Base-by-base conservation (phyloP, 2,113 vertebrate genomes). In the Lycaon pictus region DNA sequence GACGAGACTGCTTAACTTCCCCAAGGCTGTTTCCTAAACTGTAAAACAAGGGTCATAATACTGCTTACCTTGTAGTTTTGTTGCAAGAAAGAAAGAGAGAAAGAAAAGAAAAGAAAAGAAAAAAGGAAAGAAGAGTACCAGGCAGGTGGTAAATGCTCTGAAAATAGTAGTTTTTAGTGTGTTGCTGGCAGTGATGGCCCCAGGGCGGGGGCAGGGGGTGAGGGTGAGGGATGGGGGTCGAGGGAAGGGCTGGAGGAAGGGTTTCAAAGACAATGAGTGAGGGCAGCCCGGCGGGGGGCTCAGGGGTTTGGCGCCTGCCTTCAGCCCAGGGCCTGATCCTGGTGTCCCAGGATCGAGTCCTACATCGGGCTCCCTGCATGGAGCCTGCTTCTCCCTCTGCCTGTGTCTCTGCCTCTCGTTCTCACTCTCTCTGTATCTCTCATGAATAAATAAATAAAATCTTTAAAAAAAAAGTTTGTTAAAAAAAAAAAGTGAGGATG, bases 131-230 rank as follows among this genome's bases (percentile, higher is more conserved):
- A 13, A 13, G 60, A 74, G 92, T 5, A 35, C 43, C 48, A 23
- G 35, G 51, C 48, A 1, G 13, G 23, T 17, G 25, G 60, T 5
- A 62, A 13, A 82, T 16, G 3, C 56, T 43, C 29, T 20, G 77
- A n/a, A 19, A 23, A 11, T 0, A 5, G 63, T 1, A 25, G 11
- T n/a, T 32, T 2, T 43, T 29, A 4, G 4, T 9, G 35, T 51
- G 92, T 63, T n/a, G 27, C 6, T 13, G 67, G 9, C 8, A 22
- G 10, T 19, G 60, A 15, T 12, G 74, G 43, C 43, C 23, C 58
- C 15, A 10, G 48, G 11, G 76, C 4, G 25, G 27, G n/a, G 25
- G n/a, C 62, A 11, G 62, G 62, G 6, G 19, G 17, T 58, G 19
- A 19, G 6, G 19, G 56, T 17, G 55, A 43, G 43, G 43, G 43